A percentile compares a stretch with the other conserved stretches of the same genome.
phyloP scores from a whole-genome alignment of 2,113 vertebrate genomes.

The Motacilla tschutschensis region DNA sequence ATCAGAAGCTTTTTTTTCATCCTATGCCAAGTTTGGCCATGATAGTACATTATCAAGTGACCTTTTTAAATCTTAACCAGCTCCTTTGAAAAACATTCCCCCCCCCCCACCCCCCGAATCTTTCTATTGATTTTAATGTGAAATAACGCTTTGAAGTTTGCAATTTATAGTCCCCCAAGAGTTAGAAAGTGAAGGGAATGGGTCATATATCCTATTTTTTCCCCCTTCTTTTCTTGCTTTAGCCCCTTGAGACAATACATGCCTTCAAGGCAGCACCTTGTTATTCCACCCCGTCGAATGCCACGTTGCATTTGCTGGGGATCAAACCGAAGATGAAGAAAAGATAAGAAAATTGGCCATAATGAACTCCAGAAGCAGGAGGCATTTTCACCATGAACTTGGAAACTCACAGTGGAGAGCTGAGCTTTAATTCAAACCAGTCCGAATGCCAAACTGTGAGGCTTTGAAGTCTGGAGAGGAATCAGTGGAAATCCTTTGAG shows the following conservation, averaged over 20 bases:
- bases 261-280: slow-evolving; percentile 80
- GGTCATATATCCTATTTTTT: slow-evolving; percentile 56
- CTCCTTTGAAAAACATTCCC: slow-evolving; percentile 37
- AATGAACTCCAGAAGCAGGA: slow-evolving; percentile 91
- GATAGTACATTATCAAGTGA: slow-evolving; percentile 42
- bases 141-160: slow-evolving; percentile 72
- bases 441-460: slow-evolving; percentile 76
- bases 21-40: background rate
- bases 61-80: slow-evolving; percentile 40
- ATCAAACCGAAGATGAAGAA: slow-evolving; percentile 83
- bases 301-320: slow-evolving; percentile 87
- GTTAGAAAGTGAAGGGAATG: slow-evolving; percentile 58
- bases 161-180: slow-evolving; percentile 66
- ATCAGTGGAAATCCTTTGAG: slow-evolving; percentile 76
- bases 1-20: background rate
- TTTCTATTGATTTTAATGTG: slow-evolving; percentile 69
- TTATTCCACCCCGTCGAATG: slow-evolving; percentile 75
- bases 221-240: background rate
- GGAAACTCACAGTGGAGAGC: slow-evolving; percentile 78
- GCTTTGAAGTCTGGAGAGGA: slow-evolving; percentile 88
- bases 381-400: slow-evolving; percentile 85
- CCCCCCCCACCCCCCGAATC: background rate
- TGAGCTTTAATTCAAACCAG: slow-evolving; percentile 92
- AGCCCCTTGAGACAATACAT: slow-evolving; percentile 64
- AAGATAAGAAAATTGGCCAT: slow-evolving; percentile 94